Evolutionary conservation across 2,113 vertebrate genomes (phyloP).

Genomic region (Himantopus leucocephalus): DNA sequence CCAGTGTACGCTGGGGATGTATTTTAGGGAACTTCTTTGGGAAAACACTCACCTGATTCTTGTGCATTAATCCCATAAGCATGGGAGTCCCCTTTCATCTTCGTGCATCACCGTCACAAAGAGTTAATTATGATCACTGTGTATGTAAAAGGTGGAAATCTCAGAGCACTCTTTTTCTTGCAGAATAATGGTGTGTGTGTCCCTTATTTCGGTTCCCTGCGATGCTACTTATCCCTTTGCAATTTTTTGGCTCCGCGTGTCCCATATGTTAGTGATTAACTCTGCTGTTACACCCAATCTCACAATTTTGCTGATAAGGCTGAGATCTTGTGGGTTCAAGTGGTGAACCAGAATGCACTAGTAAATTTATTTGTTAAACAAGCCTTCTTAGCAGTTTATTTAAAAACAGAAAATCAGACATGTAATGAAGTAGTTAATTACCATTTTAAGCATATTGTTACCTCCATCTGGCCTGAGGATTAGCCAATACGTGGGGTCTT

Average conservation of each 20-base stretch:
- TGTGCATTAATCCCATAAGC: neutral
- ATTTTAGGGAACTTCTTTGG: neutral
- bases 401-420: neutral
- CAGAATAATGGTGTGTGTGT: neutral
- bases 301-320: neutral
- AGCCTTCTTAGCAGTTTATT: neutral
- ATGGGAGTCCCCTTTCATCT: neutral
- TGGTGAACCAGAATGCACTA: neutral
- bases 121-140: neutral
- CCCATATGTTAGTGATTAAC: neutral
- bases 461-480: neutral
- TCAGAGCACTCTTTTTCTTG: neutral
- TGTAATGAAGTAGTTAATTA: neutral
- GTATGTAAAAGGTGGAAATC: neutral
- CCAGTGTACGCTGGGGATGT: neutral
- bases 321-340: neutral
- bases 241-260: neutral
- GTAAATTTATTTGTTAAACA: neutral
- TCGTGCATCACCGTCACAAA: neutral
- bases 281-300: neutral
- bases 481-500: neutral
- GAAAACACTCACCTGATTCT: neutral
- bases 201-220: neutral
- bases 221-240: neutral
- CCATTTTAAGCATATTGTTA: constrained; percentile 12